Evolutionary conservation across 1,140 invertebrate genomes (phyloP), one percentile per base, ranked within the genome.

Genomic region (Geopemphigus sp.): DNA sequence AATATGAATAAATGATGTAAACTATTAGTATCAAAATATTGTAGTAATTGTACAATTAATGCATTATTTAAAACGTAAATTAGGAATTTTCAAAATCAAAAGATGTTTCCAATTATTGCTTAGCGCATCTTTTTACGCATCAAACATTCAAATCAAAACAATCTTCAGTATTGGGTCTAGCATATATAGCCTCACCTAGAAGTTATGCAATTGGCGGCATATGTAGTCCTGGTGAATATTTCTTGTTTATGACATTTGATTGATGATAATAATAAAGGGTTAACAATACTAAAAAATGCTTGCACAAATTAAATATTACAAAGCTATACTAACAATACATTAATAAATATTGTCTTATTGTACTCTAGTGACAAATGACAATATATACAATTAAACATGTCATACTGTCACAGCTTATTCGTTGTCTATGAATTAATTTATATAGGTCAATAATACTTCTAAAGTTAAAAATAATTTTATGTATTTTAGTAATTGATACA

Each of bases 41-140:
- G 4, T 53, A 45, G 24, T 72, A 72, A 54, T 54, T 72, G 29
- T 54, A 61, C n/a, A 78, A 80, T 80, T 45, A 12, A 80, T 68
- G 17, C 39, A 47, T 66, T 24, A 59, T 59, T 15, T 29, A 54
- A 54, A 70, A 53, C 5, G 61, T 15, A 26, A 61, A 78, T 72
- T 85, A 88, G 87, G 85, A 83, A 70, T 88, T 88, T 84, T 87
- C 87, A 72, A 84, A 85, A 70, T 81, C 85, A 56, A 76, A 81
- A 54, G 56, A 84, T 80, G 83, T 85, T 76, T 84, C 83, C 80
- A 81, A 85, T 45, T 86, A 84, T 83, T 89, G 88, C 83, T 84
- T 88, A 78, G 84, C 86, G 15, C 88, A 89, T 82, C 85, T 89
- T 63, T 88, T 88, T 83, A 88, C 88, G 2, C 87, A 88, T 82